These are phyloP conservation scores for Xestobium rufovillosum DNA, from an alignment of 2,888 invertebrate species.

Conservation along the genomic window DNA sequence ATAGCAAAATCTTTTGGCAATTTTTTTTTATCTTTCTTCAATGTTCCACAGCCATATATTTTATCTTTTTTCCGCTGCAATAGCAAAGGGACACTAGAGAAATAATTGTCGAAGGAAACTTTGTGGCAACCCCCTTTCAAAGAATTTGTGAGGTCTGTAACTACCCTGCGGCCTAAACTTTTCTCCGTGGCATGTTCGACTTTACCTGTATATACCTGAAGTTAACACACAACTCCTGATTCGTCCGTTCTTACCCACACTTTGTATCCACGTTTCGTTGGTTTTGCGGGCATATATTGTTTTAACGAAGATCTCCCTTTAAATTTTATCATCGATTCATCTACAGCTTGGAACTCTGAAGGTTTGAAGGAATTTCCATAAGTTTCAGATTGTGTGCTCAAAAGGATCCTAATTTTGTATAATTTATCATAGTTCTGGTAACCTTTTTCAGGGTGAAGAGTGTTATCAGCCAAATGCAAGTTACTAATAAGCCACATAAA, in stretches of 20 bases:
- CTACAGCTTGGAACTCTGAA: conserved; percentile 6
- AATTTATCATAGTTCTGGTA: conserved; percentile 22
- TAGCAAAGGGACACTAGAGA: too few relatives aligned
- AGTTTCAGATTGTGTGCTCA: too few relatives aligned
- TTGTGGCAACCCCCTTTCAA: too few relatives aligned
- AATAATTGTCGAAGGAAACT: too few relatives aligned
- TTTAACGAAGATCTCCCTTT: conserved; percentile 14
- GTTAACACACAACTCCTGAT: too few relatives aligned
- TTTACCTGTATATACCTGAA: conserved; percentile 32
- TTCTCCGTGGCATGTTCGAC: conserved; percentile 21
- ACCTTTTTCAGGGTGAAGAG: conserved; percentile 18
- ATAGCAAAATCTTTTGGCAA: too few relatives aligned
- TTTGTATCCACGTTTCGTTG: too few relatives aligned
- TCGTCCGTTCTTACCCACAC: too few relatives aligned
- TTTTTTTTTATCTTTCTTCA: too few relatives aligned
- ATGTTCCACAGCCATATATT: too few relatives aligned
- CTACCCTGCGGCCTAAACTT: conserved; percentile 18
- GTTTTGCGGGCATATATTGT: conserved; percentile 26
- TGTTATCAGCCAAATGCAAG: conserved; percentile 26
- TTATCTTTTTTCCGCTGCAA: too few relatives aligned
- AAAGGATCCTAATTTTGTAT: conserved; percentile 22
- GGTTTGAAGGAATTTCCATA: too few relatives aligned
- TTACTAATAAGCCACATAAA: conserved; percentile 22
- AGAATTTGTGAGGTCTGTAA: conserved; percentile 17
- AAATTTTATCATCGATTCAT: conserved; percentile 10